Conservation (phyloP, 2,113 vertebrate genomes). For the Ceyx melanurus region DNA sequence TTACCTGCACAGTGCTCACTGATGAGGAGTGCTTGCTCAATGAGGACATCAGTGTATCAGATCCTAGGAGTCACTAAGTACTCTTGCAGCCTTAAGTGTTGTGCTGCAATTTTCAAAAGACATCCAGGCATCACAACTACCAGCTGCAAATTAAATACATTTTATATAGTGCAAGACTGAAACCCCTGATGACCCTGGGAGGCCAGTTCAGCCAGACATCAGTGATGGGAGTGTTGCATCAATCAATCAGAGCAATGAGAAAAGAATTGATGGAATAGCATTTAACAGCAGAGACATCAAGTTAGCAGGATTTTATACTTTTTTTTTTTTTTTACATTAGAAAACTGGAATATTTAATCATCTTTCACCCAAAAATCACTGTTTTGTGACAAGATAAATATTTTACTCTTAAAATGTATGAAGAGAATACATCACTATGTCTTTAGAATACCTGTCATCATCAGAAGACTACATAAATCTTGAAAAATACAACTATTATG, state of each 20-base stretch:
- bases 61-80: neutral
- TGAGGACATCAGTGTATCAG: neutral
- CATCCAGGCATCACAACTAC: neutral
- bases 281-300: neutral
- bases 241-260: neutral
- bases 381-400: neutral
- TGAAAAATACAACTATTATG: neutral
- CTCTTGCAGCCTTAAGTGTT: neutral
- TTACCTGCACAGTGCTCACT: fast-evolving
- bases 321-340: neutral
- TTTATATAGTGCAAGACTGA: neutral
- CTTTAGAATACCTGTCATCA: neutral
- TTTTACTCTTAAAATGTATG: neutral
- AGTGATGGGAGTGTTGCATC: fast-evolving
- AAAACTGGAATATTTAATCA: neutral
- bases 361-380: neutral
- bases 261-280: neutral
- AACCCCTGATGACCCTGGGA: neutral
- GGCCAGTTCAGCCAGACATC: neutral
- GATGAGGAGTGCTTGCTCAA: neutral
- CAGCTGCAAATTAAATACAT: neutral
- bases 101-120: neutral
- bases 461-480: neutral
- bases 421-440: neutral
- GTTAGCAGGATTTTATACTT: neutral